Evolutionary conservation across 2,888 invertebrate genomes (phyloP), one percentile per base, ranked within the genome.

Genomic region (Andrena flavipes): DNA sequence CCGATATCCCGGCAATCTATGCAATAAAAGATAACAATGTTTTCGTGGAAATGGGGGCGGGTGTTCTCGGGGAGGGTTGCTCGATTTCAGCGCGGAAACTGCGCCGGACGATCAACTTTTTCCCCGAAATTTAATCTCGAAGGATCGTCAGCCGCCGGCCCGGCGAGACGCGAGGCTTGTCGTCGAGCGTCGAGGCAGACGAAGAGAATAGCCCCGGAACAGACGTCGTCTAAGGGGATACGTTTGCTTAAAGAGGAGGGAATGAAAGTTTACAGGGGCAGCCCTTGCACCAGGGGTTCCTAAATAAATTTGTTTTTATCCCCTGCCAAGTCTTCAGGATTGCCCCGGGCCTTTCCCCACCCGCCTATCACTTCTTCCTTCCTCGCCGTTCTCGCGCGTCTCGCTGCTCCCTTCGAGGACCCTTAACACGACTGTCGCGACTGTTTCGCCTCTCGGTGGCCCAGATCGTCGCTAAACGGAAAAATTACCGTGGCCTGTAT

Each of bases 241-340:
- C 62, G 80, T 87, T 84, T 74, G 80, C 80, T 76, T 76, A 68
- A 85, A 82, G 51, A 80, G 63, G 62, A 16, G 62, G 26, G 67
- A 71, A 86, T 77, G 74, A 83, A 83, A 77, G 83, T 83, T 80
- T 70, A 76, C 70, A 73, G 48, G 13, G 48, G 59, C 70, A 20
- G 29, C 42, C 48, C 23, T 30, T 54, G 62, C 16, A 56, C 62
- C 63, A 35, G 51, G 42, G 49, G 33, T 76, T 75, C 85, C 78
- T 87, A 87, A 87, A 87, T 87, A 87, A 87, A 87, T 87, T 87
- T 80, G 60, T 71, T 85, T 73, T 69, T 60, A 67, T 64, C 73
- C 71, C 63, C 42, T 10, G 56, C 35, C 49, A 63, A 63, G 48
- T 51, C 33, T 59, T 60, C 49, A 42, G 51, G 13, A 71, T 76